Evolutionary conservation across 2,888 invertebrate genomes (phyloP).

Genomic region (Mylabris sibirica): DNA sequence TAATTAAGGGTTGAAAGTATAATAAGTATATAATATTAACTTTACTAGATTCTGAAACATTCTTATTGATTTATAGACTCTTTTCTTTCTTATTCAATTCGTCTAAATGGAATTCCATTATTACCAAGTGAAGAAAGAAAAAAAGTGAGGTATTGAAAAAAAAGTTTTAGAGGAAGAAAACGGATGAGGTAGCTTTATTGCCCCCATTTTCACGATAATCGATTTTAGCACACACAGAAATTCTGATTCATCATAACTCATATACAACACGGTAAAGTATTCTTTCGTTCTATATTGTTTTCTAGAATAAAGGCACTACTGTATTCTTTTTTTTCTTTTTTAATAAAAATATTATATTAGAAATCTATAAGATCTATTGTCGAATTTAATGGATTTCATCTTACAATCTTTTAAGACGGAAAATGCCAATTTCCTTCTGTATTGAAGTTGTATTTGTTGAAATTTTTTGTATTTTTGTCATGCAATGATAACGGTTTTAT

Average conservation of each 20-base stretch:
- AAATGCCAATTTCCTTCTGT: not conserved
- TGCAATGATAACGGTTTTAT: not conserved
- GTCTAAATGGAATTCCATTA: not conserved
- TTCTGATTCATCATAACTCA: constrained; percentile 10
- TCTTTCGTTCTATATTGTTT: not conserved
- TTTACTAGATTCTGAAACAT: not conserved
- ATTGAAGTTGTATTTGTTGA: not conserved
- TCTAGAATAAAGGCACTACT: not conserved
- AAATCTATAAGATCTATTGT: not conserved
- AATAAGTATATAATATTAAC: not conserved
- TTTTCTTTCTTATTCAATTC: not conserved
- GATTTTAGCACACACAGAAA: not conserved
- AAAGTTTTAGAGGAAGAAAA: not conserved
- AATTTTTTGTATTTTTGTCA: not conserved
- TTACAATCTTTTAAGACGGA: not conserved
- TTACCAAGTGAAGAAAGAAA: not conserved
- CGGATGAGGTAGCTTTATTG: constrained; percentile 5
- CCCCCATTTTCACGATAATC: constrained; percentile 4
- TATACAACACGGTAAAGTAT: not conserved
- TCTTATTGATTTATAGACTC: not conserved
- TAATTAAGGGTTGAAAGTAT: constrained; percentile 13
- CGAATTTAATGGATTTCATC: not conserved
- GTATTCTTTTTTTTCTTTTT: not conserved
- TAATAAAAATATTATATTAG: not conserved
- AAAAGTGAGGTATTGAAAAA: not conserved